phyloP scores from a whole-genome alignment of 2,797 vertebrate genomes.

The Danio albolineatus region DNA sequence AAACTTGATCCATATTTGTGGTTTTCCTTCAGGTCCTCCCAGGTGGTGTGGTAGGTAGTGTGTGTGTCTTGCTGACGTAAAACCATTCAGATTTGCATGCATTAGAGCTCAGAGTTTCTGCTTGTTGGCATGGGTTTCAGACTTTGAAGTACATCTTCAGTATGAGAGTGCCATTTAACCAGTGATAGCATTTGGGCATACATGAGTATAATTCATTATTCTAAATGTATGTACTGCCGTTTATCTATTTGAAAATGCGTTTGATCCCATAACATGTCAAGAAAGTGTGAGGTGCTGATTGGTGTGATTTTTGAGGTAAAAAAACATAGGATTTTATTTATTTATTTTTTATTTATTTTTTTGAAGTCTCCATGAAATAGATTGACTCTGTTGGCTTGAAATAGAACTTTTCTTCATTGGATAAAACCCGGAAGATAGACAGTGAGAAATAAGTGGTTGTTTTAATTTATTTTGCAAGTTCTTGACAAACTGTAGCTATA shows the following conservation, averaged over 20 bases:
- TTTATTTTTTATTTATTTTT: no score
- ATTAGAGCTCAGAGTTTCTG: slow-evolving; percentile 11
- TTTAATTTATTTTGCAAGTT: neutral
- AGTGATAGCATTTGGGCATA: neutral
- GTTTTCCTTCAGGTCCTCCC: slow-evolving; percentile 77
- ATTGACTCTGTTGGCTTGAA: neutral
- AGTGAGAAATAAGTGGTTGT: neutral
- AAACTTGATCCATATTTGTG: slow-evolving; percentile 62
- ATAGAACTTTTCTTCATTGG: neutral
- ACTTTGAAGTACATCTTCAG: neutral
- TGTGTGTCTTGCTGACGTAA: slow-evolving; percentile 8
- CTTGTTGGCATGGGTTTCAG: slow-evolving; percentile 28
- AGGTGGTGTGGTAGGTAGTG: slow-evolving; percentile 81
- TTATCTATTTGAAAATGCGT: neutral
- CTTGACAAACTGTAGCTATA: neutral
- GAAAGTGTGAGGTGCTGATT: neutral
- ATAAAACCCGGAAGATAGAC: neutral
- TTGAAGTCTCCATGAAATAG: neutral
- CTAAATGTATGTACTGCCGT: neutral
- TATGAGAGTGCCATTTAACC: neutral
- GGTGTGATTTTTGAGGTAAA: neutral
- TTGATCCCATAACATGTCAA: neutral
- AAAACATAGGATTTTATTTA: neutral
- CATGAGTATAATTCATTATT: neutral
- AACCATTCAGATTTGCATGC: slow-evolving; percentile 51